Evolutionary conservation across 2,113 vertebrate genomes (phyloP), one percentile per base, ranked within the genome.

Genomic region (Brienomyrus brachyistius): DNA sequence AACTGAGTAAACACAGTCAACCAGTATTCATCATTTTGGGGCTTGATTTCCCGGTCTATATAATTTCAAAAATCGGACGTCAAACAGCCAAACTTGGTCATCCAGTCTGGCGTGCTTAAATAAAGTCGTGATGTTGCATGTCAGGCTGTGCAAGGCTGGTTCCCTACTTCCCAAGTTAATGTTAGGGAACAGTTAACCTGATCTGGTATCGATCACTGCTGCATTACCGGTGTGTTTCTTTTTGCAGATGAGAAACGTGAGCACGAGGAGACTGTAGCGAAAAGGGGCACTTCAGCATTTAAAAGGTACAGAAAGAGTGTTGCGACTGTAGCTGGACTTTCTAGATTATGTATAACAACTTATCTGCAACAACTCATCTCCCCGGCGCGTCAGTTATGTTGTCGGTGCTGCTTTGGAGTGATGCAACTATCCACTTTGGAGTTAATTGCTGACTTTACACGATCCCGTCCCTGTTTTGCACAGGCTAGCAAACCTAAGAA

Each of bases 171-270:
- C 80, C 6, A 48, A 48, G 19, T 83, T 83, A 52, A 47, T 80
- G 47, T 51, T 43, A 13, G 62, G 19, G 5, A 45, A 47, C 80
- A 83, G 80, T 48, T 84, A 84, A 43, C 43, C 9, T 23, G 4
- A 5, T 40, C 5, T 4, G 17, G 8, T n/a, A 43, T 40, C 19
- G 77, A 43, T 52, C 50, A 9, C 27, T 40, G 70, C 48, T 43
- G 43, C 19, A 91, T 62, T 21, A 88, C 56, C 82, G 1, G 89
- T 77, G 91, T 91, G 66, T 19, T 93, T 90, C 23, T 11, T 94
- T 92, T 89, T 93, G 23, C 92, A 95, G 96, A 95, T 96, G 94
- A 93, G 87, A 92, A 82, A 31, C 66, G 88, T 90, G 91, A 93
- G 87, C 89, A 85, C 84, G 86, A 90, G 91, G 90, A 90, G 87